Base-by-base conservation (phyloP, 2,888 invertebrate species). In the Chirona hameri region DNA sequence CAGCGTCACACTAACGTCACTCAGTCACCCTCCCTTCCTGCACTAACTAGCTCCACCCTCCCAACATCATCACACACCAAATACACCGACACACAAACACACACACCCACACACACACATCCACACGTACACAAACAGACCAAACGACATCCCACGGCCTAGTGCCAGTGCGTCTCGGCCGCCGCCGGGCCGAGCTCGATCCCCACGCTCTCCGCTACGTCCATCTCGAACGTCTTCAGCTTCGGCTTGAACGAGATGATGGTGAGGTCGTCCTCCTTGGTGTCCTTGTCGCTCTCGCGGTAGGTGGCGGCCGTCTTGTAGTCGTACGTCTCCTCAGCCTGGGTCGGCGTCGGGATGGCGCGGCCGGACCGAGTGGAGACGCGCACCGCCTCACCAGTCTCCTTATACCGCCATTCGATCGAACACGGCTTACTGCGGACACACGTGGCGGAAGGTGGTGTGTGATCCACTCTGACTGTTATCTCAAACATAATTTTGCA, bases 181-280 rank as follows among this genome's bases (percentile, higher is more conserved):
- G 94, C 94, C 60, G 91, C 89, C 86, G 95, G 90, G 82, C 95
- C 93, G 87, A 97, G 97, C 86, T 93, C 91, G 82, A 98, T 96
- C 2, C 92, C 94, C 93, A 96, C 92, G 82, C 92, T 90, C n/a
- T 97, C 93, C 95, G 96, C 95, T 2, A 98, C 91, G 85, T 97
- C 97, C 95, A 98, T 96, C 89, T 98, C 97, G 88, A 98, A 98
- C 0, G 98, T 97, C 85, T 91, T 90, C 69, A 97, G 88, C 85
- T 90, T 90, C 0, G 98, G 96, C 86, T 92, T 88, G 88, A 94
- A 97, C 0, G 92, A 92, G 72, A 93, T 91, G 89, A 93, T 84
- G 84, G 84, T 83, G 29, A 85, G 81, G 24, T 90, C 91, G 76
- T 89, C 88, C n/a, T 90, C 91, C 0, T 86, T 85, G 0, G 96